phyloP scores from a whole-genome alignment of 2,888 invertebrate species.

The Barypeithes pellucidus region DNA sequence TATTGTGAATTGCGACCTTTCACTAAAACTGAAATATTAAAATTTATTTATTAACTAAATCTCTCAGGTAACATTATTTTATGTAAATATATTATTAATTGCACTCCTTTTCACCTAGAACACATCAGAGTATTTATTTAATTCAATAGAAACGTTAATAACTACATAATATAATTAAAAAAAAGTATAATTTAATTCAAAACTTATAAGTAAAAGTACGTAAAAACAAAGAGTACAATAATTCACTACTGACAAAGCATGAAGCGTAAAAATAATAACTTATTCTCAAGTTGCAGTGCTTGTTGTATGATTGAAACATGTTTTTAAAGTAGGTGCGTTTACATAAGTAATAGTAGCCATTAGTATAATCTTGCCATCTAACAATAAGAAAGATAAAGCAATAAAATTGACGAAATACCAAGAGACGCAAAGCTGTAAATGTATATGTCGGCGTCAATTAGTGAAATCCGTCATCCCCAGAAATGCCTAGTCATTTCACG shows the following conservation, averaged over 20 bases:
- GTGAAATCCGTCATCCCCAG: too few species aligned
- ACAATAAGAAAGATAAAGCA: too few species aligned
- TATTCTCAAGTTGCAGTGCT: not conserved
- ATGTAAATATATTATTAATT: slow-evolving; percentile 8
- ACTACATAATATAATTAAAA: not conserved
- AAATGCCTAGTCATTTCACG: too few species aligned
- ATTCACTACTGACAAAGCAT: slow-evolving; percentile 11
- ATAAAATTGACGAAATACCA: too few species aligned
- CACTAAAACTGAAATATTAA: not conserved
- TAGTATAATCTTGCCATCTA: too few species aligned
- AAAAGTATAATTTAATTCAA: not conserved
- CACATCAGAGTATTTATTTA: not conserved
- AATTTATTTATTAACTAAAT: not conserved
- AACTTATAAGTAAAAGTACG: not conserved
- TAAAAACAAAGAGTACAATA: slow-evolving; percentile 2
- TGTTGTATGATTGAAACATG: not conserved
- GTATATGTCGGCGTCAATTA: too few species aligned
- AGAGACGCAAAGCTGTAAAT: too few species aligned
- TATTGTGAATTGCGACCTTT: not conserved
- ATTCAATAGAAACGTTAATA: not conserved
- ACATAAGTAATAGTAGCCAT: too few species aligned
- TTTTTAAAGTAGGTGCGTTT: too few species aligned
- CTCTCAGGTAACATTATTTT: slow-evolving; percentile 5
- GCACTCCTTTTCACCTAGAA: not conserved
- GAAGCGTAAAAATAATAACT: slow-evolving; percentile 2